Evolutionary conservation across 2,888 invertebrate genomes (phyloP).

Genomic region (Acleris sparsana): DNA sequence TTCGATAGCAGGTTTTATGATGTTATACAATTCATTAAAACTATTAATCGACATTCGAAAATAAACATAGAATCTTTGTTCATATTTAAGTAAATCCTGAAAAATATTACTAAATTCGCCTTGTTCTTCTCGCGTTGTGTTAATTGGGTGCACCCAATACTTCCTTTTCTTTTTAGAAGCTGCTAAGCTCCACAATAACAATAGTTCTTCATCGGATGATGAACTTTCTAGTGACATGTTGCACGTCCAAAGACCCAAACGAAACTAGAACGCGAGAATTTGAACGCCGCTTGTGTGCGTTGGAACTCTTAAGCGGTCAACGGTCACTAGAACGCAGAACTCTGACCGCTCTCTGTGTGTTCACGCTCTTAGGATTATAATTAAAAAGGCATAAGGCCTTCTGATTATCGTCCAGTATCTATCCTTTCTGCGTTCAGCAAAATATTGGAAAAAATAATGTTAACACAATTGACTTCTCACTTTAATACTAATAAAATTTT

Average conservation of each 20-base stretch:
- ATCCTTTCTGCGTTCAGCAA: too few species aligned
- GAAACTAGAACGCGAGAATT: constrained; percentile 35
- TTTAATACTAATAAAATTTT: too few species aligned
- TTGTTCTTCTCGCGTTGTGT: constrained; percentile 18
- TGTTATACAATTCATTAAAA: neutral
- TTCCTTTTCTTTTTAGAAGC: constrained; percentile 21
- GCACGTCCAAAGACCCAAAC: constrained; percentile 27
- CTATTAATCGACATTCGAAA: constrained; percentile 5
- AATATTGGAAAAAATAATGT: too few species aligned
- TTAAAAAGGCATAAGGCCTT: too few species aligned
- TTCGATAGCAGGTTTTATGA: neutral
- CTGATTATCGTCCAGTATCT: too few species aligned
- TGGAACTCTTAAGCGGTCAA: constrained; percentile 26
- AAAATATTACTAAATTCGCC: constrained; percentile 17
- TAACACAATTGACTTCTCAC: too few species aligned
- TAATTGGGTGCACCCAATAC: constrained; percentile 27
- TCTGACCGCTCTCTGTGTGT: constrained; percentile 24
- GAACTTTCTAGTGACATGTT: constrained; percentile 16
- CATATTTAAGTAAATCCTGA: constrained; percentile 7
- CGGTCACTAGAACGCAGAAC: constrained; percentile 28
- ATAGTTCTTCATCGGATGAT: constrained; percentile 15
- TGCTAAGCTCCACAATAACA: constrained; percentile 12
- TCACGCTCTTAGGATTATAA: constrained; percentile 13
- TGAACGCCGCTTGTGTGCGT: constrained; percentile 35
- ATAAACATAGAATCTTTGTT: constrained; percentile 5